Evolutionary conservation across 2,888 invertebrate genomes (phyloP), one percentile per base, ranked within the genome.

Genomic region (Xestia rhomboidea): DNA sequence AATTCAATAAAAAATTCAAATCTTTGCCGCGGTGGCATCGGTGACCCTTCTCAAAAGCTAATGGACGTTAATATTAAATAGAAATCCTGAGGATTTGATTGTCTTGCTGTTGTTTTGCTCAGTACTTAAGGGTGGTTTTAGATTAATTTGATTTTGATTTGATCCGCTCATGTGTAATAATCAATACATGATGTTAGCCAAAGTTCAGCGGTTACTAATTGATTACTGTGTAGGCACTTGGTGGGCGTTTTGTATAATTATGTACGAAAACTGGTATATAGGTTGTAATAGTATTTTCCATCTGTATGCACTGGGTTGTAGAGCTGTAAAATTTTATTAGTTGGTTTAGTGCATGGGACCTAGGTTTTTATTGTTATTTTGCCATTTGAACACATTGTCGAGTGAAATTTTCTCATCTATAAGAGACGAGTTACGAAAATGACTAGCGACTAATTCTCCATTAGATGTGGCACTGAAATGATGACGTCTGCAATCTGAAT

Each of bases 1-100:
- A 88, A 83, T 85, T 88, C 81, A 81, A 87, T 87, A 83, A 87
- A 87, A 87, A 88, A 87, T 87, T 87, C 89, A 87, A 89, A 86
- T 86, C 79, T 64, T 70, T 73, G 79, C 73, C 66, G 57, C 68
- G 57, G 73, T 30, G 67, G 63, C 68, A 80, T 63, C 77, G 69
- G 80, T 73, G 88, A 87, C 87, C 87, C 89, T 89, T 79, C 88
- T 87, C 87, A 87, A 86, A 72, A 68, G 71, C 68, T 83, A 87
- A 88, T 86, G 86, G 81, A 81, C 76, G 62, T 85, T 81, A 89
- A 89, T 87, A 87, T 87, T 87, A 81, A 87, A 77, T 77, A 77
- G 74, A 75, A 81, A 87, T 79, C 73, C 76, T 68, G 44, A 79
- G 78, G 74, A 83, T 85, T 89, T 76, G 51, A 80, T 81, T 85